Evolutionary conservation across 2,113 vertebrate species (phyloP).

Genomic region (Ochotona princeps): DNA sequence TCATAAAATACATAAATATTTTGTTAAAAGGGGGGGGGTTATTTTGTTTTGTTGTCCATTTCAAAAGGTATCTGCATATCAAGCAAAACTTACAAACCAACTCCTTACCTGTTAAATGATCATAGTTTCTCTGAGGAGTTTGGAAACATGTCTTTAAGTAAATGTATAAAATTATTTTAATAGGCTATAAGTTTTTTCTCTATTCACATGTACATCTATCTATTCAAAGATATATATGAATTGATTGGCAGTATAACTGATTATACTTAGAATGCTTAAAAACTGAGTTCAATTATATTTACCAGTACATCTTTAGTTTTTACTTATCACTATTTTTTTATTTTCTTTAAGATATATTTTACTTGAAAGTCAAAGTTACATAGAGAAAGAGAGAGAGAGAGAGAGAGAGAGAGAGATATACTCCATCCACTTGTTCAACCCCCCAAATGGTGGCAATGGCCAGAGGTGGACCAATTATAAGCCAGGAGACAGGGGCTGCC

Average conservation of each 20-base stretch:
- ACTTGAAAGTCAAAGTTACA: too few species aligned
- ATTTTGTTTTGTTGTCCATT: too few species aligned
- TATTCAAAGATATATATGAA: not conserved
- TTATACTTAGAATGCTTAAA: not conserved
- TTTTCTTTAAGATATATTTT: too few species aligned
- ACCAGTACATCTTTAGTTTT: not conserved
- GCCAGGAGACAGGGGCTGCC: too few species aligned
- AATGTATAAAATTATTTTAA: not conserved
- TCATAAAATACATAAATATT: too few species aligned
- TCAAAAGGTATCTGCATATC: not conserved
- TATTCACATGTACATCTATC: not conserved
- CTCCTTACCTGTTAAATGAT: not conserved
- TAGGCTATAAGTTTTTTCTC: not conserved
- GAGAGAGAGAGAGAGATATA: too few species aligned
- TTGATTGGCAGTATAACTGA: not conserved
- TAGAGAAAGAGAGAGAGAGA: too few species aligned
- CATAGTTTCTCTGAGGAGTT: not conserved
- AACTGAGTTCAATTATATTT: constrained; percentile 24
- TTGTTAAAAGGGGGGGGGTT: too few species aligned
- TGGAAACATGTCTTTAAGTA: not conserved
- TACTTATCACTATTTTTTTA: not conserved
- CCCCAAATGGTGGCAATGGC: too few species aligned
- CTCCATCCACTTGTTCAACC: too few species aligned
- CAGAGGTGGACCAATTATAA: too few species aligned
- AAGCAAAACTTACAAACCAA: not conserved